phyloP scores from a whole-genome alignment of 2,113 vertebrate genomes.

The Muntiacus reevesi region DNA sequence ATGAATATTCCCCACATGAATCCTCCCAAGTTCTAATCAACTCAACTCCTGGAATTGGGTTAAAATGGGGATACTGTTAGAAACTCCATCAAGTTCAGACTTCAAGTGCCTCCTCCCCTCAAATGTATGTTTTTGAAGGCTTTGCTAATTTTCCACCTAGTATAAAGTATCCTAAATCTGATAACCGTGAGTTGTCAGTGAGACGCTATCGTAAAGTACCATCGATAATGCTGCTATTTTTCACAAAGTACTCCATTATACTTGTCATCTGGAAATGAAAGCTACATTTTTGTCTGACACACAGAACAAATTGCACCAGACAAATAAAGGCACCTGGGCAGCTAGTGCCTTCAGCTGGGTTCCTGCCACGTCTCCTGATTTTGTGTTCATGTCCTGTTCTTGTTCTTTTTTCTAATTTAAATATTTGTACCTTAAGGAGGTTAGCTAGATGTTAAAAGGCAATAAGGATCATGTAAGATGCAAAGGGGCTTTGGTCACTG shows the following conservation, averaged over 20 bases:
- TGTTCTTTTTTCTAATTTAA: background rate
- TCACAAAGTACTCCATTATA: slow-evolving; percentile 52
- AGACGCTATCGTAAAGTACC: slow-evolving; percentile 12
- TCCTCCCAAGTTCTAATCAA: background rate
- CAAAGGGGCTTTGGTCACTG: background rate
- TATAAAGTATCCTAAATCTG: slow-evolving; percentile 27
- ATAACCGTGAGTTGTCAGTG: background rate
- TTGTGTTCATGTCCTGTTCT: background rate
- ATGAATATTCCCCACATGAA: background rate
- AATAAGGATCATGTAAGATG: background rate
- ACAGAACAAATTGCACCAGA: slow-evolving; percentile 60
- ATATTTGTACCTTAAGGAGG: background rate
- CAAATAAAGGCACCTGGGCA: slow-evolving; percentile 49
- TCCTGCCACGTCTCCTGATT: background rate
- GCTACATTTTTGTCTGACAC: slow-evolving; percentile 69
- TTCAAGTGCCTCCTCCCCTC: background rate
- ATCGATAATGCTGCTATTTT: slow-evolving; percentile 52
- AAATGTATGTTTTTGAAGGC: background rate
- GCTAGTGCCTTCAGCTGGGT: background rate
- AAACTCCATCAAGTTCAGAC: slow-evolving; percentile 2
- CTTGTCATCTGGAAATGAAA: slow-evolving; percentile 59
- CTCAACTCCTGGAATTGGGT: background rate
- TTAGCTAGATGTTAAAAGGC: background rate
- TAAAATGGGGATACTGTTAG: background rate
- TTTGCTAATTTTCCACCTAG: slow-evolving; percentile 17